Evolutionary conservation across 2,113 vertebrate genomes (phyloP).

Genomic region (Brienomyrus brachyistius): DNA sequence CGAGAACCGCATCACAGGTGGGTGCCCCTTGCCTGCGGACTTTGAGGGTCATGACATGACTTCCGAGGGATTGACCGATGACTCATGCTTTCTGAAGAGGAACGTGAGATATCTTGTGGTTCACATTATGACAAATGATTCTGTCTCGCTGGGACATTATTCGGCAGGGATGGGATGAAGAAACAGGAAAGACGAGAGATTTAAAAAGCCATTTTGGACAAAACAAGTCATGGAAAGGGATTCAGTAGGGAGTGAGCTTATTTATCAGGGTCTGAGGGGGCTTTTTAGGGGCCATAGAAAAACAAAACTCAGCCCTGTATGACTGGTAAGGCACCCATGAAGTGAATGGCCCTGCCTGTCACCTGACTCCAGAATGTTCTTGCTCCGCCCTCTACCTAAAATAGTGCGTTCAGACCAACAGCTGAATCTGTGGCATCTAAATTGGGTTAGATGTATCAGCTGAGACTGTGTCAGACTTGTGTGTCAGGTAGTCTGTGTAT

Average conservation of each 20-base stretch:
- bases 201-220: background rate
- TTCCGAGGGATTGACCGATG: background rate
- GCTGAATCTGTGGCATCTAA: background rate
- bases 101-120: background rate
- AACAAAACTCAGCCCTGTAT: background rate
- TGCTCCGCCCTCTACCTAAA: background rate
- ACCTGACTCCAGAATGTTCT: background rate
- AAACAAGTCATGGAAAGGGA: background rate
- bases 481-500: background rate
- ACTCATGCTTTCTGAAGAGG: background rate
- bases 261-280: background rate
- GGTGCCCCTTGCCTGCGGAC: background rate
- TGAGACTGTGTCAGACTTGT: background rate
- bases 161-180: background rate
- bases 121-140: background rate
- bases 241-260: background rate
- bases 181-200: background rate
- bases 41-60: background rate
- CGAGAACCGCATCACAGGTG: slow-evolving; percentile 95
- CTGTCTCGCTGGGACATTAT: background rate
- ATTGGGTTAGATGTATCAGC: background rate
- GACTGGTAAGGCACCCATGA: background rate
- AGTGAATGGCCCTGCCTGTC: background rate
- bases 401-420: background rate
- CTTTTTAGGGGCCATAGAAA: background rate